Base-by-base conservation (phyloP, 2,888 invertebrate species). In the Micropterix aruncella region DNA sequence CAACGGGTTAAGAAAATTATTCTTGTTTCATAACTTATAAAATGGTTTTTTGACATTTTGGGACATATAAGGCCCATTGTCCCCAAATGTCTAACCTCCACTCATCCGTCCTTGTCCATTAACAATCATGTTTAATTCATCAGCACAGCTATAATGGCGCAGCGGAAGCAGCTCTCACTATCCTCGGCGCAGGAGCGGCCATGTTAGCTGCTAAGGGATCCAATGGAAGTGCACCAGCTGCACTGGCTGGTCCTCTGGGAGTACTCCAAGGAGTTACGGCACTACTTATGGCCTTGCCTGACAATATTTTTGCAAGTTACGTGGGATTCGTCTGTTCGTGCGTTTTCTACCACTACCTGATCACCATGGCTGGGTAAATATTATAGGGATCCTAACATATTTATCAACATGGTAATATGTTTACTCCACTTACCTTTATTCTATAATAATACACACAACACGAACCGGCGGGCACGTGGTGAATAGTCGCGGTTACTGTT, bases 271-370 rank as follows among this genome's bases (percentile, higher is more conserved):
- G 61, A 68, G 47, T 70, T 83, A 41, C 72, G 75, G 58, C 57
- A 79, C 18, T 27, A 5, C 27, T 27, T 12, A 27, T 27, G 27
- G 7, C 27, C 7, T 12, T 27, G 27, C 27, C 27, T 27, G 27
- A 12, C 12, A 27, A 27, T 12, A 27, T 27, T 12, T 27, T 27
- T 12, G 27, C 27, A 5, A 75, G 80, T 42, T 89, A 88, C 56
- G 59, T 60, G 1, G 71, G 74, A 17, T 86, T 84, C 52, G 65
- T 84, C 4, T 46, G 74, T 4, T 82, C 80, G 57, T 75, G 81
- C 3, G 74, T 75, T 0, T 62, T 83, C 3, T 87, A 80, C 59
- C 81, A 84, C 48, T 78, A 83, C 50, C 74, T 80, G 53, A 76
- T 82, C 41, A 82, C 83, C 1, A 71, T 82, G 40, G 76, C 80